Conservation (phyloP, 2,888 invertebrate genomes). For the Nemapogon koenigi region DNA sequence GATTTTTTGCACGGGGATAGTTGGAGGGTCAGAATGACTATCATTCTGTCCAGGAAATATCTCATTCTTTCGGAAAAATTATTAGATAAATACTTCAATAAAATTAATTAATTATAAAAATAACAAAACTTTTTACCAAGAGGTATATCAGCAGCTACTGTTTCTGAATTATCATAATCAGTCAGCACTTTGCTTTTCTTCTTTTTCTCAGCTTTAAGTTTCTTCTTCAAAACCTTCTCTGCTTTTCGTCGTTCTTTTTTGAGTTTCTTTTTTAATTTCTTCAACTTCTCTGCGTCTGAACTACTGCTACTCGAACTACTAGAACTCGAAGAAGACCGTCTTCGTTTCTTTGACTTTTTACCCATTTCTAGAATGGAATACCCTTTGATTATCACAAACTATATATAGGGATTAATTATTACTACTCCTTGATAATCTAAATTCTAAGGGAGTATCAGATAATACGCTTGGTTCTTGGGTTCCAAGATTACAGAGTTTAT, state of each 20-base stretch:
- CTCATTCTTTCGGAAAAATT: too few relatives aligned
- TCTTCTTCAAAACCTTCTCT: constrained; percentile 57
- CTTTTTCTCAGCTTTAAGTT: constrained; percentile 51
- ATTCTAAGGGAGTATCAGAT: too few relatives aligned
- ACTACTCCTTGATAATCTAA: too few relatives aligned
- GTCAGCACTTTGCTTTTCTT: too few relatives aligned
- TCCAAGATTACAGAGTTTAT: too few relatives aligned
- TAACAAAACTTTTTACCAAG: constrained; percentile 26
- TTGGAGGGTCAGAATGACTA: too few relatives aligned
- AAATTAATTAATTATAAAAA: background rate
- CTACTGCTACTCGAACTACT: constrained; percentile 43
- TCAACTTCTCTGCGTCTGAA: constrained; percentile 49
- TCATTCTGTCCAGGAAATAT: too few relatives aligned
- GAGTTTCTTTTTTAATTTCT: constrained; percentile 61
- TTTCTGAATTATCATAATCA: too few relatives aligned
- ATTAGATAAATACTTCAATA: background rate
- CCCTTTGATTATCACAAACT: too few relatives aligned
- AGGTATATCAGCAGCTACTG: constrained; percentile 56
- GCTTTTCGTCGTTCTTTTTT: constrained; percentile 61
- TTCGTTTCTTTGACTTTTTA: constrained; percentile 48
- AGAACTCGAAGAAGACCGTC: constrained; percentile 28
- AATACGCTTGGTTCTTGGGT: too few relatives aligned
- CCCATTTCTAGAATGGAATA: constrained; percentile 41
- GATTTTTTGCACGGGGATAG: too few relatives aligned
- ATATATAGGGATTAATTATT: too few relatives aligned